These are phyloP conservation scores for Burhinus bistriatus DNA, from an alignment of 2,113 vertebrate genomes.

Conservation along the genomic window DNA sequence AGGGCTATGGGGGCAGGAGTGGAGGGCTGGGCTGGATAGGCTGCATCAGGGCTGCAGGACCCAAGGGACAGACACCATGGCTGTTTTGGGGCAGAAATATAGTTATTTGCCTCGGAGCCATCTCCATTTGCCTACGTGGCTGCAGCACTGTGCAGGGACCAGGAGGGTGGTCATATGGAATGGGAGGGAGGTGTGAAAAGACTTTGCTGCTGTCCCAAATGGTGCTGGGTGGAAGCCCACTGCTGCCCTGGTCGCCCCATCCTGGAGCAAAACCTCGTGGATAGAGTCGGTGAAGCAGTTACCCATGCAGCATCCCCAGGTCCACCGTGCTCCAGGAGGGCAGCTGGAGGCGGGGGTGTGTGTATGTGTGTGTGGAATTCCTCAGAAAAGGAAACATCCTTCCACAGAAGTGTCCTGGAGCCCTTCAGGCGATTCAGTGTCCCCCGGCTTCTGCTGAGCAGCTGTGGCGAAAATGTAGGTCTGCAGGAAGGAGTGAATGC, in stretches of 20 bases:
- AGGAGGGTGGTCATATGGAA: neutral
- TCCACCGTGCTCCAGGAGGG: neutral
- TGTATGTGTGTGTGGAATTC: no score
- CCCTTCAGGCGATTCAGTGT: neutral
- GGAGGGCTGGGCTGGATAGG: neutral
- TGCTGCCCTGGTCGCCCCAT: neutral
- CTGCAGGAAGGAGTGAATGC: neutral
- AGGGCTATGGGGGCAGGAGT: neutral
- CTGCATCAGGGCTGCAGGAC: neutral
- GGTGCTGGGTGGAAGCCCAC: neutral
- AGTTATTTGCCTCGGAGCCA: neutral
- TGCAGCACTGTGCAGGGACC: neutral
- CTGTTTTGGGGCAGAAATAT: neutral
- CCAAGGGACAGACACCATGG: neutral
- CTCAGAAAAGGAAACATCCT: neutral
- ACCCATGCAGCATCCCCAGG: fast-evolving
- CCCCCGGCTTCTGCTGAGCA: constrained; percentile 11
- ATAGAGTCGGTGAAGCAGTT: neutral
- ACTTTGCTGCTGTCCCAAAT: neutral
- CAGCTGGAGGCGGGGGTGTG: neutral
- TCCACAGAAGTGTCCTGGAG: neutral
- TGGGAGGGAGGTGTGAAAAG: neutral
- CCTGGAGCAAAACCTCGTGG: neutral
- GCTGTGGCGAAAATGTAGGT: neutral
- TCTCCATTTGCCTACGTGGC: fast-evolving